phyloP scores from a whole-genome alignment of 1,140 invertebrate species.

The Drosophila arizonae region DNA sequence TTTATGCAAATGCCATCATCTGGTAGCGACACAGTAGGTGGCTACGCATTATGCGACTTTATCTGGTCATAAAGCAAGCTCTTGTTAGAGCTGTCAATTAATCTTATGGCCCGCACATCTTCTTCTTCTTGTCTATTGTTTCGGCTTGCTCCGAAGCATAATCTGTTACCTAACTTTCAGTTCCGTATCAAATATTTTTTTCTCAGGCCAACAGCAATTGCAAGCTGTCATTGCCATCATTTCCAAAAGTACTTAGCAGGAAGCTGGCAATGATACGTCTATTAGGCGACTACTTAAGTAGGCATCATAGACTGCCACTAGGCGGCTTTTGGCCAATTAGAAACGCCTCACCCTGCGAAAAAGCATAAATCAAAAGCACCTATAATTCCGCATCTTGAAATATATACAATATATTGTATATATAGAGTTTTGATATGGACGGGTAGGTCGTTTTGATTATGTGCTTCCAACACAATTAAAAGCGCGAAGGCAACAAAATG shows the following conservation, averaged over 20 bases:
- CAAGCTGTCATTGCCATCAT: constrained; percentile 24
- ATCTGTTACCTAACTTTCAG: constrained; percentile 18
- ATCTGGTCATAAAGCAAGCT: constrained; percentile 4
- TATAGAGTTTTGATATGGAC: constrained; percentile 39
- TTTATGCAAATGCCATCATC: constrained; percentile 10
- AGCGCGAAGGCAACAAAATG: constrained; percentile 67
- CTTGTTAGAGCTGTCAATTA: constrained; percentile 19
- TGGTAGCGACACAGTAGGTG: constrained; percentile 19
- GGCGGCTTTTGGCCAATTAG: constrained; percentile 57
- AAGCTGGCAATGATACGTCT: constrained; percentile 52
- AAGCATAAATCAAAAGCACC: constrained; percentile 66
- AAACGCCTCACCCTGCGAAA: constrained; percentile 50
- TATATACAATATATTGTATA: constrained; percentile 8
- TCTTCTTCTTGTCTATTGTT: background rate
- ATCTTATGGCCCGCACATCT: constrained; percentile 18
- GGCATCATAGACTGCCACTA: constrained; percentile 41
- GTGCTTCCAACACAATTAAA: constrained; percentile 60
- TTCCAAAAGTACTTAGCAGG: constrained; percentile 20
- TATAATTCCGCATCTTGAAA: constrained; percentile 43
- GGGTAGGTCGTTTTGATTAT: constrained; percentile 48
- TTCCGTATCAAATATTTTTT: constrained; percentile 24
- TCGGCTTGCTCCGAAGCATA: background rate
- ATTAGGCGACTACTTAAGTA: constrained; percentile 62
- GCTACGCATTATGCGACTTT: constrained; percentile 7
- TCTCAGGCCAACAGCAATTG: constrained; percentile 25